These are phyloP conservation scores for Emydura subglobosa DNA, from an alignment of 2,113 vertebrate species.

Conservation along the genomic window DNA sequence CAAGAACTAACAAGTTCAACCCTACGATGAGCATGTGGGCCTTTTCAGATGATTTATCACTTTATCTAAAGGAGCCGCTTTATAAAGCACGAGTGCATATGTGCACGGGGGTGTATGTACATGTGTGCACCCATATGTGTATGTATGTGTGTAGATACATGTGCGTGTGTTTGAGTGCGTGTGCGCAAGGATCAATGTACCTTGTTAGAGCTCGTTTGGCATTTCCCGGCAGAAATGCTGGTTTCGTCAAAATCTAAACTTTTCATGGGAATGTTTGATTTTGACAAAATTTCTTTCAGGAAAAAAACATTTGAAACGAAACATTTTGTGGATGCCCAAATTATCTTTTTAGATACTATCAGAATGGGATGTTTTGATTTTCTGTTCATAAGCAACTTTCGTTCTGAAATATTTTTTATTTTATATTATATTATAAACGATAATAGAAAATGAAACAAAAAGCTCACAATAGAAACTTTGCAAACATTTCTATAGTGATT, in stretches of 20 bases:
- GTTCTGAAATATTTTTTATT: slow-evolving; percentile 58
- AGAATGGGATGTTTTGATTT: slow-evolving; percentile 34
- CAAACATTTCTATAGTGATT: not conserved
- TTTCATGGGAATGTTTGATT: slow-evolving; percentile 25
- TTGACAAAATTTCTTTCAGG: not conserved
- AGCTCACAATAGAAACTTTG: not conserved
- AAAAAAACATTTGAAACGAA: slow-evolving; percentile 55
- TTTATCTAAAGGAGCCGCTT: not conserved
- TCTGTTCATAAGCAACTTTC: slow-evolving; percentile 64
- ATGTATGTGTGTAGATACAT: not conserved
- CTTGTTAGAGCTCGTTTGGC: too few relatives aligned
- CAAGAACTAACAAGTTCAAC: not conserved
- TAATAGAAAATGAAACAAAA: slow-evolving; percentile 41
- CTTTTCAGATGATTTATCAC: not conserved
- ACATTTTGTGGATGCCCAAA: slow-evolving; percentile 64
- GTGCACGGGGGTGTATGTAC: accelerated
- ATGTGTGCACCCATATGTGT: not conserved
- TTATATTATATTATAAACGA: slow-evolving; percentile 47
- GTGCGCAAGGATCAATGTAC: not conserved
- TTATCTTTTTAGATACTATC: slow-evolving; percentile 46
- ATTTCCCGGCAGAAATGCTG: slow-evolving; percentile 32
- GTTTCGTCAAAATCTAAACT: slow-evolving; percentile 46
- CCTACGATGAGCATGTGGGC: accelerated
- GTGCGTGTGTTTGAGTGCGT: not conserved
- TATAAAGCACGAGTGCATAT: not conserved